Evolutionary conservation across 2,888 invertebrate genomes (phyloP), one percentile per base, ranked within the genome.

Genomic region (Iphiclides podalirius): DNA sequence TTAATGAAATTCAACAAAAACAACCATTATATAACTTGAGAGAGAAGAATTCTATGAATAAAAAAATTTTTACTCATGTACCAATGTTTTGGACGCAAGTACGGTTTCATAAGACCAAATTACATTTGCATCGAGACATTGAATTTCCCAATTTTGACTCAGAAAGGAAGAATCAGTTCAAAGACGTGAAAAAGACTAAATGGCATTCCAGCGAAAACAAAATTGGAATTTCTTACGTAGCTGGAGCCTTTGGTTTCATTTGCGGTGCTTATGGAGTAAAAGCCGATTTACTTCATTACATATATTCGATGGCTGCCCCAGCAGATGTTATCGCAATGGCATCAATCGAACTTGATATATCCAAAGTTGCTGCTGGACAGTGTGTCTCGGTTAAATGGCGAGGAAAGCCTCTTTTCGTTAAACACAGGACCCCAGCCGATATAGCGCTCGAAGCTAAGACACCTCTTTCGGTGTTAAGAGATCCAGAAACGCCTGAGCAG

Each of bases 331-430:
- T 95, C 36, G 96, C 96, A 1, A 52, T 94, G 66, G 93, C 95
- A n/a, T 90, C 92, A 58, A 91, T 94, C 52, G 96, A 96, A 87
- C 89, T 96, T 28, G 93, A 94, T 55, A 75, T 96, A 33, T 71
- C 70, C 4, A 92, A 91, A 55, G 91, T 96, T 49, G 90, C 92
- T 0, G 93, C 92, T 62, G 95, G 94, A 14, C 90, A 89, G 57
- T 90, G 90, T 50, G 64, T 84, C 43, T 90, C 93, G 0, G 90
- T 92, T 62, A 95, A 95, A 74, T 96, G 96, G 96, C 90, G 94
- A 61, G 94, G 94, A 47, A 96, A 95, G 70, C 96, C 96, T 0
- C 80, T 96, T 42, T 96, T 96, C 70, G 82, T 96, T 37, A 92
- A 92, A 63, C 93, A 93, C 66, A 90, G 93, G 57, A 91, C 94